A percentile compares a stretch with the other conserved stretches of the same genome.
These are phyloP conservation scores for Callithrix jacchus DNA, from an alignment of 2,113 vertebrate genomes.

Conservation along the genomic window DNA sequence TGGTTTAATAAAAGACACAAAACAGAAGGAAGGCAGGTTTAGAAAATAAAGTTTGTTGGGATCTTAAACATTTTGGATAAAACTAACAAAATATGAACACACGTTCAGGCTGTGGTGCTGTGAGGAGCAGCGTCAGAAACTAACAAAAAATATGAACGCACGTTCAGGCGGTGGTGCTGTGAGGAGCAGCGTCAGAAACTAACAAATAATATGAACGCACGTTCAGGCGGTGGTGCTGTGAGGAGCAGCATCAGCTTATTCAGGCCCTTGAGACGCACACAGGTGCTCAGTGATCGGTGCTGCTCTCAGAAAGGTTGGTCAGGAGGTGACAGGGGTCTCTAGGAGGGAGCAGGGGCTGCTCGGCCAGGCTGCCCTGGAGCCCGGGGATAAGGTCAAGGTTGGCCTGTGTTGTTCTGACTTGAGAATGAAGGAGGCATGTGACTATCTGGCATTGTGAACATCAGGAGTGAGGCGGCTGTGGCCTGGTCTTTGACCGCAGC, in stretches of 20 bases:
- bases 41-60: slow-evolving; percentile 81
- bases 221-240: not conserved
- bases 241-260: slow-evolving; percentile 51
- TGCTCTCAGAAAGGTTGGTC: slow-evolving; percentile 35
- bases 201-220: slow-evolving; percentile 61
- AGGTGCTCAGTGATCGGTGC: not conserved
- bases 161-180: not conserved
- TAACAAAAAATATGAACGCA: slow-evolving; percentile 53
- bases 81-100: slow-evolving; percentile 62
- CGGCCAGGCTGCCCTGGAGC: not conserved
- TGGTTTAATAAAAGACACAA: slow-evolving; percentile 76
- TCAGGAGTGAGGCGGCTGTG: slow-evolving; percentile 55
- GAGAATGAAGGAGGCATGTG: slow-evolving; percentile 46
- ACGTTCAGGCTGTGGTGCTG: not conserved
- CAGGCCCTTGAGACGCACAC: slow-evolving; percentile 17
- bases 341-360: not conserved
- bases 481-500: slow-evolving; percentile 69
- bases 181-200: slow-evolving; percentile 39
- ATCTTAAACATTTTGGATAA: slow-evolving; percentile 62
- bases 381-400: not conserved
- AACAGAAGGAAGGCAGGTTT: slow-evolving; percentile 71
- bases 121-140: not conserved
- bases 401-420: slow-evolving; percentile 68
- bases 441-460: not conserved
- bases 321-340: not conserved